A percentile compares a stretch with the other conserved stretches of the same genome.
phyloP scores from a whole-genome alignment of 2,113 vertebrate species.

The Oreocharis arfaki region DNA sequence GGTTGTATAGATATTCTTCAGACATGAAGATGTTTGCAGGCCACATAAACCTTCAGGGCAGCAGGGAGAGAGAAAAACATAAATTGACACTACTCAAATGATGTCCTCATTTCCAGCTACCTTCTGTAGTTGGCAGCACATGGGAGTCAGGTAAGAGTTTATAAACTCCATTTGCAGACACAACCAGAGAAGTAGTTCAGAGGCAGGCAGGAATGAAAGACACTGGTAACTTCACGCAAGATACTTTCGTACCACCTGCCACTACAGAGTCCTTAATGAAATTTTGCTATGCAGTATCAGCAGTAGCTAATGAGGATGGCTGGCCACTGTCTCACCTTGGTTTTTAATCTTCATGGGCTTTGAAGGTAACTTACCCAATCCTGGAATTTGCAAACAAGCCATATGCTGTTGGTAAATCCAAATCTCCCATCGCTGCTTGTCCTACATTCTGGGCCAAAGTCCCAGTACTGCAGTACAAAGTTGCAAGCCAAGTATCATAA shows the following conservation, averaged over 20 bases:
- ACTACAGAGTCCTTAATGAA: background rate
- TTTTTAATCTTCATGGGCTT: background rate
- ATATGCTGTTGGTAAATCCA: background rate
- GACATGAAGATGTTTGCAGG: background rate
- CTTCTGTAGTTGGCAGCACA: background rate
- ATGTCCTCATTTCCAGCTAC: background rate
- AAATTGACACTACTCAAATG: background rate
- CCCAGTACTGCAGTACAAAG: background rate
- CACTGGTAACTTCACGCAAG: background rate
- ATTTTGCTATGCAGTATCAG: background rate
- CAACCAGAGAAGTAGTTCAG: background rate
- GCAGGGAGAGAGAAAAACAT: background rate
- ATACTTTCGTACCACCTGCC: fast-evolving
- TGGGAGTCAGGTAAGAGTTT: background rate
- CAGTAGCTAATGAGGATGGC: background rate
- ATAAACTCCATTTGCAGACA: background rate
- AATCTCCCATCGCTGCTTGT: background rate
- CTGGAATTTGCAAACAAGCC: background rate
- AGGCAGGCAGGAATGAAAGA: background rate
- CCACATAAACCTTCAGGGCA: background rate
- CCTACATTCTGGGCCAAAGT: background rate
- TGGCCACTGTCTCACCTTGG: background rate
- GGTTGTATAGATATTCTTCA: background rate
- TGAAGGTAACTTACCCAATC: background rate
- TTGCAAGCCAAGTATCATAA: background rate